These are phyloP conservation scores for Plagodis pulveraria DNA, from an alignment of 2,888 invertebrate species.

Conservation along the genomic window DNA sequence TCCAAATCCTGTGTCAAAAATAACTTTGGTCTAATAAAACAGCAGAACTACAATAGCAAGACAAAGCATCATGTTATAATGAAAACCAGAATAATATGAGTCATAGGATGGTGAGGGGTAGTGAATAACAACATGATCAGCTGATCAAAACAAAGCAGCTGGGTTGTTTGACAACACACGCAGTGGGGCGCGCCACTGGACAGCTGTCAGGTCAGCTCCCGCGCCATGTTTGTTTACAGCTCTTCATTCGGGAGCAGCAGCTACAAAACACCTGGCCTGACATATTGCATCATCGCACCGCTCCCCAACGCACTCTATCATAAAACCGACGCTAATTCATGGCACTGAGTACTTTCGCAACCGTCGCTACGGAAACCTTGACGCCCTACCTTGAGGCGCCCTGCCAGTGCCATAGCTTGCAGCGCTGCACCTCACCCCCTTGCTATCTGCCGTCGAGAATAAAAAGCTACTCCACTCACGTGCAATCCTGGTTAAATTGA, in stretches of 20 bases:
- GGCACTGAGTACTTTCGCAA: conserved; percentile 57
- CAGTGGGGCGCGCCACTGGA: conserved; percentile 17
- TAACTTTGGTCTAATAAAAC: too few species aligned
- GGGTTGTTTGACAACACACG: conserved; percentile 36
- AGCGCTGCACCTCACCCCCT: conserved; percentile 1
- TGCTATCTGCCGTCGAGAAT: background rate
- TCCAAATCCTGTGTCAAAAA: too few species aligned
- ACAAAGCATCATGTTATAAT: too few species aligned
- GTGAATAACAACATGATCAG: conserved; percentile 17
- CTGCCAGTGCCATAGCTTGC: conserved; percentile 6
- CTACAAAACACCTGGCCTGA: conserved; percentile 74
- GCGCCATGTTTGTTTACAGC: conserved; percentile 60
- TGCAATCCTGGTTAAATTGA: conserved; percentile 98
- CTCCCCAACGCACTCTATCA: conserved; percentile 43
- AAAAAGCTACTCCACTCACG: conserved; percentile 88
- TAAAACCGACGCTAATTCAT: conserved; percentile 49
- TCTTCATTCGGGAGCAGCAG: conserved; percentile 39
- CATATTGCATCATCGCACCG: conserved; percentile 75
- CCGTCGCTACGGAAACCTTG: conserved; percentile 24
- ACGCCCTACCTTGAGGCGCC: conserved; percentile 13
- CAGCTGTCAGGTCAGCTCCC: conserved; percentile 29
- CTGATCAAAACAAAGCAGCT: conserved; percentile 34
- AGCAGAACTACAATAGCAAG: too few species aligned
- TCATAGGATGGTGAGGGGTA: background rate
- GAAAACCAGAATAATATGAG: background rate